Base-by-base conservation (phyloP, 2,113 vertebrate species). In the Equus quagga region DNA sequence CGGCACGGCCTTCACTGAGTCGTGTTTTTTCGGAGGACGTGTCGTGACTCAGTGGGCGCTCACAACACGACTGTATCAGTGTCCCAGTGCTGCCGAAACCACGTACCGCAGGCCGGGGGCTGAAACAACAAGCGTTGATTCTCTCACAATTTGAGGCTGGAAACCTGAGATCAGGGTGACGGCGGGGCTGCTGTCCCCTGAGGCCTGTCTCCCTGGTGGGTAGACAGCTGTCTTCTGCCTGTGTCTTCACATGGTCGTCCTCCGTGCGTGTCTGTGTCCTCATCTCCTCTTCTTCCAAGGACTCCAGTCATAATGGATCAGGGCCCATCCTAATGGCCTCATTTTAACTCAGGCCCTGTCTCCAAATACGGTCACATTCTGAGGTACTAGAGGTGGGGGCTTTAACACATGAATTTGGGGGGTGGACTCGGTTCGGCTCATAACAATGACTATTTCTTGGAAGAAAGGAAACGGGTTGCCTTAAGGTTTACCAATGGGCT, bases 41-140 rank as follows among this genome's bases (percentile, higher is more conserved):
- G 0, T 23, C 7, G 1, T 26, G 51, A n/a, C 93, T 54, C 2
- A 0, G 65, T 11, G 5, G 26, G 62, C 17, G 1, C 18, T 62
- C 51, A 1, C 7, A 9, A 0, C 1, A 8, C 0, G 3, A 9
- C 62, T 10, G 13, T 12, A 2, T 15, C 17, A 1, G 26, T 8
- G 21, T 81, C 46, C 17, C 78, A 2, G 62, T 65, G 78, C 33
- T 21, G 69, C 78, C 8, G 0, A 13, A 24, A 7, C n/a, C 15
- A 8, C 0, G 0, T 5, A 3, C 10, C 4, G 5, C 33, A 51
- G 33, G 65, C 33, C 6, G 41, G 8, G 73, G 58, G 64, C 76
- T 72, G 4, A 24, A 8, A 49, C 3, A 5, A 5, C n/a, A 10
- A 12, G n/a, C 41, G 0, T 65, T 23, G 21, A 21, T 49, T 58